These are phyloP conservation scores for Mormyrus hasselquistii DNA, from an alignment of 2,797 vertebrate species.

Conservation along the genomic window DNA sequence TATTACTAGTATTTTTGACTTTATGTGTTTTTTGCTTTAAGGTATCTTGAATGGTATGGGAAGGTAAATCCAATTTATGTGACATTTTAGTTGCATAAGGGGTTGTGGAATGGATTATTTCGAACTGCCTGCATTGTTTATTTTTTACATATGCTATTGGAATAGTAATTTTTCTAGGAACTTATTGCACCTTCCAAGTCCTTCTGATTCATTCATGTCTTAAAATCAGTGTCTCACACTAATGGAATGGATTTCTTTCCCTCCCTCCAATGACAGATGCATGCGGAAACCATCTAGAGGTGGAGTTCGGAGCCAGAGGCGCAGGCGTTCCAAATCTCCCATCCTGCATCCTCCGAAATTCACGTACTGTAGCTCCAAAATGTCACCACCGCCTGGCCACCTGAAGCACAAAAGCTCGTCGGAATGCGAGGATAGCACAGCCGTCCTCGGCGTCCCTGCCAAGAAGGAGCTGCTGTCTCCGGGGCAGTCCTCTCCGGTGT, in stretches of 20 bases:
- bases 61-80: not conserved
- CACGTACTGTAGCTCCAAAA: slow-evolving; percentile 77
- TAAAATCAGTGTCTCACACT: not conserved
- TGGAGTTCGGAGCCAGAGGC: slow-evolving; percentile 73
- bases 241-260: not conserved
- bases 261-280: slow-evolving; percentile 55
- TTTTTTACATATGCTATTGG: not conserved
- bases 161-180: not conserved
- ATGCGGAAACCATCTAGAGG: slow-evolving; percentile 79
- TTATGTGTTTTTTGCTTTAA: not conserved
- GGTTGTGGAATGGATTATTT: not conserved
- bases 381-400: slow-evolving; percentile 56
- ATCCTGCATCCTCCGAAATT: slow-evolving; percentile 91
- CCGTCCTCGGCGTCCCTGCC: slow-evolving; percentile 38
- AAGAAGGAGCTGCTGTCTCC: slow-evolving; percentile 57
- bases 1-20: not conserved
- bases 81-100: not conserved
- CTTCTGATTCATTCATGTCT: not conserved
- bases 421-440: slow-evolving; percentile 41
- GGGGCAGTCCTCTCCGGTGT: slow-evolving; percentile 44
- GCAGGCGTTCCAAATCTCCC: slow-evolving; percentile 87
- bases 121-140: not conserved
- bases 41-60: not conserved
- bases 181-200: not conserved
- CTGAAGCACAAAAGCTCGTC: slow-evolving; percentile 70